A percentile compares a stretch with the other conserved stretches of the same genome.
Evolutionary conservation across 2,113 vertebrate species (phyloP).

Genomic region (Ictidomys tridecemlineatus): DNA sequence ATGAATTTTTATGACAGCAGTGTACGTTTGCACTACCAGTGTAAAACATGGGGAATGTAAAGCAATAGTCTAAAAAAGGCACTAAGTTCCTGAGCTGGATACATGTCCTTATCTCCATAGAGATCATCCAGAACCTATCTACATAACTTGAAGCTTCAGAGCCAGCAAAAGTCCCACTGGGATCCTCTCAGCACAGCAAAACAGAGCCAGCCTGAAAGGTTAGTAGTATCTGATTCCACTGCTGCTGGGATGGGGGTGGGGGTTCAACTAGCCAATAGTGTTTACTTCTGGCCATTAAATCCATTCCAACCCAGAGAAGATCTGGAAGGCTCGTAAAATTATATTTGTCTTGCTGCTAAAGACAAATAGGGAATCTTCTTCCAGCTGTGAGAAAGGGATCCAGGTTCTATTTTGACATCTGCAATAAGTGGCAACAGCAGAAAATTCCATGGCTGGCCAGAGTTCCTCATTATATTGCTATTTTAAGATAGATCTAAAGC

Average conservation of each 20-base stretch:
- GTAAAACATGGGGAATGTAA: neutral
- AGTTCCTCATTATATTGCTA: constrained; percentile 17
- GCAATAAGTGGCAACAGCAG: neutral
- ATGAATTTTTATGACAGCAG: neutral
- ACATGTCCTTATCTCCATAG: neutral
- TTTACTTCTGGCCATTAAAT: neutral
- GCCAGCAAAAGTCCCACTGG: neutral
- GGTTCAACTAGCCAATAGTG: neutral
- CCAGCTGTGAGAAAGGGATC: neutral
- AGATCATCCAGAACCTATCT: neutral
- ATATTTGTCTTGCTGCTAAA: neutral
- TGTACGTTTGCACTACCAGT: neutral
- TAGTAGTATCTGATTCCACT: neutral
- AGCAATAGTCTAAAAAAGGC: neutral
- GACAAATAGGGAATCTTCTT: neutral
- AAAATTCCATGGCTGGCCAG: neutral
- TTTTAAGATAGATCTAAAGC: neutral
- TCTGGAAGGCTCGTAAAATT: neutral
- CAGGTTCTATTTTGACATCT: constrained; percentile 3
- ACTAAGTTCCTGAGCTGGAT: neutral
- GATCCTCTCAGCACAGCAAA: neutral
- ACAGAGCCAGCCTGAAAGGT: neutral
- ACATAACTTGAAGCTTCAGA: neutral
- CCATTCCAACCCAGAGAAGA: neutral
- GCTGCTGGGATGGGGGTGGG: neutral